These are phyloP conservation scores for Lycopodina hypogea DNA, from an alignment of 37 sponge, comb jelly and placozoan species.

Conservation along the genomic window DNA sequence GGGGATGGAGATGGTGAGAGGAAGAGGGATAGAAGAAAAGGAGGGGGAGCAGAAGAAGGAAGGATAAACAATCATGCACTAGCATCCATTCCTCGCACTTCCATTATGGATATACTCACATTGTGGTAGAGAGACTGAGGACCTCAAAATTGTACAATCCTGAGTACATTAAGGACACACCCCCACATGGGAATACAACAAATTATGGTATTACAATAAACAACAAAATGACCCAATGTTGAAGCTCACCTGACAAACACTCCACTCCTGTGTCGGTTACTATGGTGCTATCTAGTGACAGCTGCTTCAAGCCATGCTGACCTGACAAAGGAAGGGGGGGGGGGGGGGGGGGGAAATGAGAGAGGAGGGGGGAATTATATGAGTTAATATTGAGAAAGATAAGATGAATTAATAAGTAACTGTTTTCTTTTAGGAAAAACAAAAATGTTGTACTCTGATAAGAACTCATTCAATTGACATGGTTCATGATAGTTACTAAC, in stretches of 20 bases:
- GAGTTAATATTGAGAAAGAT: too few species aligned
- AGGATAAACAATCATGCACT: too few species aligned
- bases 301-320: conserved; percentile 16
- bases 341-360: too few species aligned
- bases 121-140: conserved; percentile 44
- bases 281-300: conserved; percentile 49
- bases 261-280: conserved; percentile 40
- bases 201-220: not conserved
- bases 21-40: not conserved
- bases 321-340: too few species aligned
- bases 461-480: too few species aligned
- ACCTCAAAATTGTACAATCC: conserved; percentile 18
- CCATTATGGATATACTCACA: conserved; percentile 6
- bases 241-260: conserved; percentile 21
- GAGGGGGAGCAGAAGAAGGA: not conserved
- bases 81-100: too few species aligned
- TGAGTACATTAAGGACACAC: not conserved
- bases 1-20: not conserved
- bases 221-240: not conserved
- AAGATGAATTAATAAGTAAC: too few species aligned
- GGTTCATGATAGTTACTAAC: too few species aligned
- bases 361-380: too few species aligned
- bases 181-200: not conserved
- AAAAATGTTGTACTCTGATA: too few species aligned
- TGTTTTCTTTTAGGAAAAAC: too few species aligned